Percentiles rank a stretch among this genome's conserved stretches.
phyloP scores from a whole-genome alignment of 1,140 invertebrate species.

The Drosophila equinoxialis region DNA sequence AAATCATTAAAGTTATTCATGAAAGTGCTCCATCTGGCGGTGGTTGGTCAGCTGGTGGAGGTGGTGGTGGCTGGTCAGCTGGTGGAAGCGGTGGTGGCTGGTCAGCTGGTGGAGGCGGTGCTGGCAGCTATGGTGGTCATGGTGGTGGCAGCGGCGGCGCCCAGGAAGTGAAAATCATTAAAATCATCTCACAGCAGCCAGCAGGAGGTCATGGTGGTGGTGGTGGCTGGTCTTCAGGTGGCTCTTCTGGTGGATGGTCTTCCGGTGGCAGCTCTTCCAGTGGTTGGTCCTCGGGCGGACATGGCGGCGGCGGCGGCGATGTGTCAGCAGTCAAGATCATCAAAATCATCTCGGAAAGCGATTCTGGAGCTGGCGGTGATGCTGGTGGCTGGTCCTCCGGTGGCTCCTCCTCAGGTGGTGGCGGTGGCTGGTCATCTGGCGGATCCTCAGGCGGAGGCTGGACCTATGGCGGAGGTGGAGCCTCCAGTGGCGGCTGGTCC shows the following conservation, averaged over 20 bases:
- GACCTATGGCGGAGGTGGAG: constrained; percentile 27
- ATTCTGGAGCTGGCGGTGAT: constrained; percentile 38
- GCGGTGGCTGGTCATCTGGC: constrained; percentile 36
- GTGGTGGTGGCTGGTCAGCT: constrained; percentile 34
- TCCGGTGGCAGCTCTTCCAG: constrained; percentile 42
- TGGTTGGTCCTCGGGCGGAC: constrained; percentile 56
- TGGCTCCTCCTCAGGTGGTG: constrained; percentile 12
- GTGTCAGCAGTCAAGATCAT: constrained; percentile 66
- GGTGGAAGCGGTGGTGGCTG: constrained; percentile 33
- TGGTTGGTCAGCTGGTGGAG: constrained; percentile 29
- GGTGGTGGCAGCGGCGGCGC: constrained; percentile 13
- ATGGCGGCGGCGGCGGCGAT: constrained; percentile 39
- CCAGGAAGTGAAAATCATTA: constrained; percentile 66
- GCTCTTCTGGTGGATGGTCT: constrained; percentile 49
- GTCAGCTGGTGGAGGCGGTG: constrained; percentile 17
- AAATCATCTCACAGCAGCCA: constrained; percentile 61
- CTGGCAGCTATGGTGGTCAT: constrained; percentile 9
- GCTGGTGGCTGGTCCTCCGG: constrained; percentile 41
- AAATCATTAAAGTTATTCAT: constrained; percentile 69
- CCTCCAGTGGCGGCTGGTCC: constrained; percentile 43
- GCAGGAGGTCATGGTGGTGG: constrained; percentile 51
- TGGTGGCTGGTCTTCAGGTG: constrained; percentile 42
- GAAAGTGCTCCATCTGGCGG: constrained; percentile 44
- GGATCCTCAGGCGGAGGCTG: constrained; percentile 33
- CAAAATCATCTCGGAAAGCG: constrained; percentile 65